Evolutionary conservation across 2,888 invertebrate species (phyloP), one percentile per base, ranked within the genome.

Genomic region (Drosophila limbata): DNA sequence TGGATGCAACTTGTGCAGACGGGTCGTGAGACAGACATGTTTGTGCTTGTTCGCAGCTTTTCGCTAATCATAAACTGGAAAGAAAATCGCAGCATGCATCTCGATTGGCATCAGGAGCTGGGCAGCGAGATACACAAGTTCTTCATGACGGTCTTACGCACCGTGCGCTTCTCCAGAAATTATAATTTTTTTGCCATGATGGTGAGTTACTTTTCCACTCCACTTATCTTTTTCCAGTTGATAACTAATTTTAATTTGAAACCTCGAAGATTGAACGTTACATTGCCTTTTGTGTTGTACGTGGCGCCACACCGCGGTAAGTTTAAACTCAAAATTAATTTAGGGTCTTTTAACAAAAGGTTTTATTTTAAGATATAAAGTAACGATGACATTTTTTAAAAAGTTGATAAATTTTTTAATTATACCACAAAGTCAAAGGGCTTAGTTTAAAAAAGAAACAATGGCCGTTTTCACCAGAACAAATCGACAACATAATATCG

Each of bases 231-330:
- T 13, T n/a, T 13, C 13, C 13, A 31, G 3, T 31, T 31, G 31
- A 2, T 31, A 9, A 31, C 10, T 31, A 31, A 35, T 13, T 5
- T 35, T 4, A 4, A 4, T 13, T 35, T 0, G 0, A 35, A 15
- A 19, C 11, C 3, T 61, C 45, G 0, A 55, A 81, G 81, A n/a
- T 84, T 33, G 85, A 81, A 21, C 85, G 85, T 0, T 81, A 51
- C 19, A 68, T 84, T 40, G 76, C 70, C 0, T 81, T 79, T 48
- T 81, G 85, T 45, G 42, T 81, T 11, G 47, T 81, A 3, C 69
- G 69, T 9, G 82, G 69, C 1, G 52, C 67, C 2, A 50, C 53
- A 31, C 10, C 50, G 9, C 40, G 53, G 73, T 73, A 47, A 53
- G 62, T 48, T 17, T 11, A 6, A 0, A 19, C n/a, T 37, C 13